Base-by-base conservation (phyloP, 2,797 vertebrate genomes). In the Cyclopterus lumpus region DNA sequence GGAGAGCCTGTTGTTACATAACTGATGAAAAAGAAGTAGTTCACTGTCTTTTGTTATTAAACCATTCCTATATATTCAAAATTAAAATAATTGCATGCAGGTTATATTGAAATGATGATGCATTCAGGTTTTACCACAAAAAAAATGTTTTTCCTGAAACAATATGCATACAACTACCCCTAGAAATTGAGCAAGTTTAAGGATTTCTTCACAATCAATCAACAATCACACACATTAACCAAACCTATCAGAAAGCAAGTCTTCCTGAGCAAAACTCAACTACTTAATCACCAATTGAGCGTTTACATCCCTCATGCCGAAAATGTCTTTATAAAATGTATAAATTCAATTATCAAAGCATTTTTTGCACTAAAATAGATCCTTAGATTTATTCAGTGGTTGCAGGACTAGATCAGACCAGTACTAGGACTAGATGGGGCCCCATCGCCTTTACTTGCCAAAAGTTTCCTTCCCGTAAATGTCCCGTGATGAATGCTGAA, bases 1-100 rank as follows among this genome's bases (percentile, higher is more conserved):
- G 55, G 49, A 75, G 24, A 11, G 30, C 28, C 55, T 54, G 58
- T 46, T 28, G 61, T 67, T 58, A 53, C 55, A 75, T 54, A 42
- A 30, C 26, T 28, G 11, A 40, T 42, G 14, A 20, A 68, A 53
- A 46, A 28, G 1, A 51, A 44, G 7, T 16, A 34, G 2, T 30
- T 61, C 28, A 28, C 26, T 28, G 26, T 28, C 26, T 28, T n/a
- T 48, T 48, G 20, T 9, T 48, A n/a, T 34, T 14, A 53, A 20
- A 28, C 38, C 66, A 8, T 20, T 64, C 8, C 9, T 16, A 20
- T n/a, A 53, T 46, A 20, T 62, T 69, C 10, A 3, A 54, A 51
- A 28, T 28, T 28, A 28, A 28, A 28, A 28, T 28, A 28, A 28
- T 28, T 28, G 26, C 26, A 28, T 28, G 26, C 4, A 57, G 48